Base-by-base conservation (phyloP, 2,888 invertebrate species). In the Leucoma salicis region DNA sequence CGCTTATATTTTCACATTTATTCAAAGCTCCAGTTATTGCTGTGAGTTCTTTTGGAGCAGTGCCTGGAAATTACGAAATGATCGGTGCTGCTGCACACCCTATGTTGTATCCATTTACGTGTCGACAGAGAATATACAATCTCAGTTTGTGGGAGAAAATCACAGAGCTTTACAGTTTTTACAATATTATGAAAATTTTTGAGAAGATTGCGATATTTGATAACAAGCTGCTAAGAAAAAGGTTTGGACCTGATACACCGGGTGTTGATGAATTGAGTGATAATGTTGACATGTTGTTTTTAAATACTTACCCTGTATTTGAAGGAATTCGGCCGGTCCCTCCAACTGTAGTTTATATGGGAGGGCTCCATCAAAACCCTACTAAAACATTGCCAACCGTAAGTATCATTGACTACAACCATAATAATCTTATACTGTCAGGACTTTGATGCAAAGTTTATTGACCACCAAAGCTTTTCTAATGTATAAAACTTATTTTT, bases 291-390 rank as follows among this genome's bases (percentile, higher is more conserved):
- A 53, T 88, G 67, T 42, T 83, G 13, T 76, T 90, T 33, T 28
- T 83, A 0, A 90, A 89, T 52, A 61, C 67, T 1, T 70, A 86
- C 56, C 77, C 78, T 1, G 42, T 78, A 6, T 76, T 75, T 54
- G 70, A 69, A 16, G 59, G 55, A 0, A 66, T 73, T 21, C 57
- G 79, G 16, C 87, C 89, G 0, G 57, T 79, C 1, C 73, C 83
- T 3, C 80, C 86, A 0, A 63, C 63, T 33, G 56, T 82, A 2
- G 42, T 86, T 1, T 74, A 70, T 36, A 69, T 85, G 44, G 82
- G 86, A 21, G 82, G 82, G 10, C 46, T 80, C 11, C 85, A 85
- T 43, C 62, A 76, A 11, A 67, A 61, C 3, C 62, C 67, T 11
- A 39, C 50, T 2, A 71, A 77, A 4, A 32, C 14, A 24, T 28